Conservation (phyloP, 2,888 invertebrate genomes). For the Synergus japonicus region DNA sequence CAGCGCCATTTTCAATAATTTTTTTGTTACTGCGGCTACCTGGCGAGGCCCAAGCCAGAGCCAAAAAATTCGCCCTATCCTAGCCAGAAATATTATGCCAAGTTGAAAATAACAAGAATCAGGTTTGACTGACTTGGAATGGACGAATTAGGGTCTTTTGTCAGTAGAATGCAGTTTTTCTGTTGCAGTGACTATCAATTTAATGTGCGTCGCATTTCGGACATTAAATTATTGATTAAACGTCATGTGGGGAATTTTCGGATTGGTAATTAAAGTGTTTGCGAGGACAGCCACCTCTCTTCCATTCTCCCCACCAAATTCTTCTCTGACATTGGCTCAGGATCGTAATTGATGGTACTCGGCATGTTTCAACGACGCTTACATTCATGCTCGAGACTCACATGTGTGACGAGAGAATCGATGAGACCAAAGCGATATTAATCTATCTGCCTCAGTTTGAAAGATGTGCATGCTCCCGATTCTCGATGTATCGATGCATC, state of each 20-base stretch:
- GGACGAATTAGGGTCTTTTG: background rate
- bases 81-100: too few species aligned
- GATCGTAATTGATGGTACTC: constrained; percentile 61
- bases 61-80: too few species aligned
- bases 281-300: constrained; percentile 37
- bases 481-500: constrained; percentile 41
- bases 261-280: constrained; percentile 10
- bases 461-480: constrained; percentile 52
- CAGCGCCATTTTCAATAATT: too few species aligned
- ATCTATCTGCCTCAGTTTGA: constrained; percentile 59
- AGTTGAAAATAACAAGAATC: too few species aligned
- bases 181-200: background rate
- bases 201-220: background rate
- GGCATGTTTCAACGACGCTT: constrained; percentile 51
- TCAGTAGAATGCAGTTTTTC: background rate
- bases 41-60: too few species aligned
- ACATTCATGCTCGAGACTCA: constrained; percentile 40
- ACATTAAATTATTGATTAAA: background rate
- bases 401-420: constrained; percentile 56
- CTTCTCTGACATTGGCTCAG: constrained; percentile 59
- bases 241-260: background rate
- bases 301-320: constrained; percentile 54
- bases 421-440: constrained; percentile 58
- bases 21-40: too few species aligned
- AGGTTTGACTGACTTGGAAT: too few species aligned